phyloP scores from a whole-genome alignment of 1,140 invertebrate species.

The Drosophila burlai region DNA sequence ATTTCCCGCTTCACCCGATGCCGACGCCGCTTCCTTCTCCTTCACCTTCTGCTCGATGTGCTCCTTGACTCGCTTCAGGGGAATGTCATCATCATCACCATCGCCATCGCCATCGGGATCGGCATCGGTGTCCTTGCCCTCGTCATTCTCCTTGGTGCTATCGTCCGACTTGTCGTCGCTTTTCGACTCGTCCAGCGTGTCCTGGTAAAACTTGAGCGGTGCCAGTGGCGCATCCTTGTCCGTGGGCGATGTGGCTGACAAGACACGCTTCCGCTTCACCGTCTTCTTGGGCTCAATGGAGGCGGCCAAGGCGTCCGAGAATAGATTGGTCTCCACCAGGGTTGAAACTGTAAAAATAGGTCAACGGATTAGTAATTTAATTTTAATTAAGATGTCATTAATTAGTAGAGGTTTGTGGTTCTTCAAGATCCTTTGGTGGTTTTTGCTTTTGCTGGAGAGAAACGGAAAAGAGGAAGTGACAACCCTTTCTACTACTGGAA shows the following conservation, averaged over 20 bases:
- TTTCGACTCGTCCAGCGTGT: constrained; percentile 92
- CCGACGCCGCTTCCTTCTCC: constrained; percentile 56
- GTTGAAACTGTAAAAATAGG: constrained; percentile 88
- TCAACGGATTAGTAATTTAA: constrained; percentile 4
- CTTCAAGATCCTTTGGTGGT: constrained; percentile 4
- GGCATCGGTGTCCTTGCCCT: constrained; percentile 67
- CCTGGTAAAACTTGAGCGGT: constrained; percentile 95
- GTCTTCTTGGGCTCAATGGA: constrained; percentile 90
- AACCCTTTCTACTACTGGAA: no score
- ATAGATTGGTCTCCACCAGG: constrained; percentile 95
- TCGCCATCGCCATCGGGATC: constrained; percentile 49
- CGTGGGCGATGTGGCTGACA: constrained; percentile 88
- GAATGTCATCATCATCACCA: constrained; percentile 80
- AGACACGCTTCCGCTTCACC: constrained; percentile 91
- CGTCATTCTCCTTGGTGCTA: constrained; percentile 84
- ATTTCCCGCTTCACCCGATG: constrained; percentile 34
- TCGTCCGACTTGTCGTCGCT: constrained; percentile 86
- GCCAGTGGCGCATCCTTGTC: constrained; percentile 87
- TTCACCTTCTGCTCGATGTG: constrained; percentile 79
- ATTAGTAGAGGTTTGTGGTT: neutral
- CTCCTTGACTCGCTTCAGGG: constrained; percentile 81
- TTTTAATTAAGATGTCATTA: neutral
- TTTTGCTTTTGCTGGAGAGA: constrained; percentile 58
- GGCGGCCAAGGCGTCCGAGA: constrained; percentile 94
- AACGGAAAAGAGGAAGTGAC: neutral